phyloP scores from a whole-genome alignment of 2,113 vertebrate genomes.

The Urocitellus parryii region DNA sequence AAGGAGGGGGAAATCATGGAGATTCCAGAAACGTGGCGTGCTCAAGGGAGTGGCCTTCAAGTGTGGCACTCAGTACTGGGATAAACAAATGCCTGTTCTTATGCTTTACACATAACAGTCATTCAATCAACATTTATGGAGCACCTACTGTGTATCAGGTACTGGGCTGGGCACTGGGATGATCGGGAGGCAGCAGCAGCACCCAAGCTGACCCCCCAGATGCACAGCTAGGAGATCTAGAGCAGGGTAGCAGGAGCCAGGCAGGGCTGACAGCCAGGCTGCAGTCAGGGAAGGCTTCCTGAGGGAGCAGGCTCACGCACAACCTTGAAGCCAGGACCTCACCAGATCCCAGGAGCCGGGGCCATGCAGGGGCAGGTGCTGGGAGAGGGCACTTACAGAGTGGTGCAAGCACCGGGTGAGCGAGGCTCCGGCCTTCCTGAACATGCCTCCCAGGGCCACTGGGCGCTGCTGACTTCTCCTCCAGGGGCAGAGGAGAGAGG shows the following conservation, averaged over 20 bases:
- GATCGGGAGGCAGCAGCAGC: neutral
- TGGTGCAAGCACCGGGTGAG: constrained; percentile 60
- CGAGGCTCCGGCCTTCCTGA: neutral
- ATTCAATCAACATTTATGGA: neutral
- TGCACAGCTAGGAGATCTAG: neutral
- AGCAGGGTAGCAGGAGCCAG: neutral
- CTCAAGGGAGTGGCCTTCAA: neutral
- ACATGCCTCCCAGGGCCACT: neutral
- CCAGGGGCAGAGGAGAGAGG: constrained; percentile 27
- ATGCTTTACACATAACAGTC: neutral
- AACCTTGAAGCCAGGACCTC: neutral
- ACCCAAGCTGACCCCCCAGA: neutral
- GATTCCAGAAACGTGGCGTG: neutral
- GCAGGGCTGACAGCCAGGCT: neutral
- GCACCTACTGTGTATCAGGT: neutral
- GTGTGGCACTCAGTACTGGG: neutral
- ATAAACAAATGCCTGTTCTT: neutral
- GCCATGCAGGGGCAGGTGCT: neutral
- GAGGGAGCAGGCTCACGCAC: neutral
- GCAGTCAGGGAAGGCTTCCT: neutral
- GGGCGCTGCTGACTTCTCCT: constrained; percentile 9
- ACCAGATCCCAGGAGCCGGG: neutral
- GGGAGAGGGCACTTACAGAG: constrained; percentile 75
- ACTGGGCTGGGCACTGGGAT: neutral
- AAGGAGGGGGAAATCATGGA: neutral